phyloP scores from a whole-genome alignment of 2,797 vertebrate genomes.

The Hybognathus amarus region DNA sequence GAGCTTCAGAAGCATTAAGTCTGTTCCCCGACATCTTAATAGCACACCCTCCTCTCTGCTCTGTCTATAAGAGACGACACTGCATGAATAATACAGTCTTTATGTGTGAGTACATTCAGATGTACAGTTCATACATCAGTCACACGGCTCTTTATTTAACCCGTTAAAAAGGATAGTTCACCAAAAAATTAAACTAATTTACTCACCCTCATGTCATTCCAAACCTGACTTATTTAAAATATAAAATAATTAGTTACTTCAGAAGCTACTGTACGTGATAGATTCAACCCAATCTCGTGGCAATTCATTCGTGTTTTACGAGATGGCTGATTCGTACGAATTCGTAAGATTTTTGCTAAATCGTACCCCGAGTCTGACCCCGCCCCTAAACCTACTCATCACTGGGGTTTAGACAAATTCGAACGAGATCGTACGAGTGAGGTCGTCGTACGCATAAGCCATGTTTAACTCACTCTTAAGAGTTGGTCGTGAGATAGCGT shows the following conservation, averaged over 20 bases:
- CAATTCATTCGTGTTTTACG: no score
- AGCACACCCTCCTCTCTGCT: background rate
- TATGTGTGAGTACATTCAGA: background rate
- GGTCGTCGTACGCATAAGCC: no score
- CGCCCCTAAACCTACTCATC: no score
- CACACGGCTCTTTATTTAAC: background rate
- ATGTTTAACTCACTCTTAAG: no score
- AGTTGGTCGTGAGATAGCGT: no score
- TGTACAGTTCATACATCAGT: slow-evolving; percentile 8
- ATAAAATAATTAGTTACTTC: background rate
- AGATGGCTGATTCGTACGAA: no score
- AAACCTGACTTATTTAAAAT: no score
- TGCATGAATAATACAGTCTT: slow-evolving; percentile 49
- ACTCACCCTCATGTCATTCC: background rate
- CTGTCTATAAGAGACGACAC: slow-evolving; percentile 12
- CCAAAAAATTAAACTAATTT: background rate
- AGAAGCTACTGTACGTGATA: background rate
- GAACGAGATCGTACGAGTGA: no score
- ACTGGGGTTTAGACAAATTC: no score
- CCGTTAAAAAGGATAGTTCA: background rate
- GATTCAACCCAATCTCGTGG: no score
- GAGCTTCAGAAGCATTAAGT: slow-evolving; percentile 33
- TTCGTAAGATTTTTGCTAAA: no score
- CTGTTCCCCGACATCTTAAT: slow-evolving; percentile 37
- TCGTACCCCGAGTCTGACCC: no score